Conservation (phyloP, 2,113 vertebrate genomes). For the Mesocricetus auratus region DNA sequence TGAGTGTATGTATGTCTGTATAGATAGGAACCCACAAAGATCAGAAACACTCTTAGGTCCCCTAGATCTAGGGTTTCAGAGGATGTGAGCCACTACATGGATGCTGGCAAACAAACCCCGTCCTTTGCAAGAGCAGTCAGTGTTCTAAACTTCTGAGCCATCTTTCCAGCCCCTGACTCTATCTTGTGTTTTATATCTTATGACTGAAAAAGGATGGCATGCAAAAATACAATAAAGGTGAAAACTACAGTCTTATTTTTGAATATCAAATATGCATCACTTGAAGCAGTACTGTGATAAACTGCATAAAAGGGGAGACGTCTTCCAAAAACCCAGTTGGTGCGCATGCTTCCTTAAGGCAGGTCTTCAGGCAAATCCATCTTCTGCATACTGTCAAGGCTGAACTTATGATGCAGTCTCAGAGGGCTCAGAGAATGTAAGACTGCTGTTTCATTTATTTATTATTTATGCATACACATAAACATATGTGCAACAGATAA, state of each 20-base stretch:
- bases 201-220: not conserved
- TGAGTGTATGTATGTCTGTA: not conserved
- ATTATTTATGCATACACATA: not conserved
- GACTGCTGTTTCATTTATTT: not conserved
- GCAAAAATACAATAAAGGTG: slow-evolving; percentile 1
- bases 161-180: no score
- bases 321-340: not conserved
- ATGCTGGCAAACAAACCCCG: not conserved
- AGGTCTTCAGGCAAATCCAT: not conserved
- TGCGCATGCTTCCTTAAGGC: not conserved
- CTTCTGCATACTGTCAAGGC: not conserved
- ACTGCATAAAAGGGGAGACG: not conserved
- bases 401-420: not conserved
- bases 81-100: not conserved
- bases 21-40: not conserved
- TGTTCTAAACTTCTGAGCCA: not conserved
- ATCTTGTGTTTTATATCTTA: not conserved
- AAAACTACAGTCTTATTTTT: not conserved
- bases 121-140: not conserved
- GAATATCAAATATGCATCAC: not conserved
- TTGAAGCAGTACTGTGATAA: not conserved
- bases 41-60: not conserved
- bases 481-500: not conserved
- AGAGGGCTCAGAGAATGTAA: not conserved
- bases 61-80: not conserved